phyloP scores from a whole-genome alignment of 1,140 invertebrate genomes.

The Schlechtendalia chinensis region DNA sequence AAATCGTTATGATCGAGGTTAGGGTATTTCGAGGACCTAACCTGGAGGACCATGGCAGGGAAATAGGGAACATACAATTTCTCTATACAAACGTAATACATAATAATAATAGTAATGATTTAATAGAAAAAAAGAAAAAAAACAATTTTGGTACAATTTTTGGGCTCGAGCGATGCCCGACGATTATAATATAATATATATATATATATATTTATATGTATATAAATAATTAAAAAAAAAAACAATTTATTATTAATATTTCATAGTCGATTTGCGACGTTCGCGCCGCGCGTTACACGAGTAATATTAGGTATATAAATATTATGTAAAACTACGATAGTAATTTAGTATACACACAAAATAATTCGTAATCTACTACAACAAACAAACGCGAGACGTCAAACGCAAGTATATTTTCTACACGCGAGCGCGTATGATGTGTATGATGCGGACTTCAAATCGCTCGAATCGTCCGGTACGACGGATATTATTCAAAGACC shows the following conservation, averaged over 20 bases:
- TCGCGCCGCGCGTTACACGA: too few relatives aligned
- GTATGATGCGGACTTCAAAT: background rate
- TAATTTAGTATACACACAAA: background rate
- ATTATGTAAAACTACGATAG: background rate
- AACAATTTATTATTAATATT: too few relatives aligned
- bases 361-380: background rate
- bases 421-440: too few relatives aligned
- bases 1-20: too few relatives aligned
- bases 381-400: background rate
- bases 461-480: too few relatives aligned
- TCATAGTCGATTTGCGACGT: too few relatives aligned
- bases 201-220: background rate
- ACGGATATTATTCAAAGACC: too few relatives aligned
- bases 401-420: too few relatives aligned
- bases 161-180: background rate
- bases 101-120: background rate
- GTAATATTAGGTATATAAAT: background rate
- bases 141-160: background rate
- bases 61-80: too few relatives aligned
- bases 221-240: background rate
- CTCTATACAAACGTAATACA: background rate
- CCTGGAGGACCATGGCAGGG: too few relatives aligned
- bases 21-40: too few relatives aligned
- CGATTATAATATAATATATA: background rate
- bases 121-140: slow-evolving; percentile 1